Conservation (phyloP, 53 echinoderm and acorn worm genomes). For the Apostichopus leukothele region DNA sequence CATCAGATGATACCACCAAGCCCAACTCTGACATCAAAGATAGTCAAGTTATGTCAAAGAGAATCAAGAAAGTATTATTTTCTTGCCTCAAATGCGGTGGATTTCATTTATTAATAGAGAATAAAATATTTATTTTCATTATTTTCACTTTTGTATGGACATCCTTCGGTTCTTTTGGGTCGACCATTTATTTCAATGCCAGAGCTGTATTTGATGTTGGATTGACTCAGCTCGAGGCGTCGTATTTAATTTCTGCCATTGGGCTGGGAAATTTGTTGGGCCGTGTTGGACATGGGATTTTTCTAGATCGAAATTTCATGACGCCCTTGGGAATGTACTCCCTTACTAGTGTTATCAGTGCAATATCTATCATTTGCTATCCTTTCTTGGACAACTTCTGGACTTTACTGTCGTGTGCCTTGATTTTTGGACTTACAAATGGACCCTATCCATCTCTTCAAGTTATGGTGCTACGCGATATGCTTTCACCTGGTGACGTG, state of each 20-base stretch:
- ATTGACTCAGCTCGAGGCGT: conserved; percentile 1
- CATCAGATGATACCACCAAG: neutral
- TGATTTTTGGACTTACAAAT: conserved; percentile 21
- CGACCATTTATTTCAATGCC: conserved; percentile 17
- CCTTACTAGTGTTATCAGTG: neutral
- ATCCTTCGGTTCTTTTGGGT: conserved; percentile 7
- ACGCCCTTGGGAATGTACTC: neutral
- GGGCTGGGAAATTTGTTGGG: conserved; percentile 6
- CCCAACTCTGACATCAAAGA: neutral
- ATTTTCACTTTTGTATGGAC: conserved; percentile 1
- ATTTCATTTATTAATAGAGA: conserved; percentile 9
- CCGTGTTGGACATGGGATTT: neutral
- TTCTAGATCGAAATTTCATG: conserved; percentile 27
- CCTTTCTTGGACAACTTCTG: neutral
- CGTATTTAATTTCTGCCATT: conserved; percentile 17
- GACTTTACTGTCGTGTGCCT: neutral
- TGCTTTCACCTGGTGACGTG: conserved; percentile 7
- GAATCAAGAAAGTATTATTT: neutral
- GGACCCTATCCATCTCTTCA: conserved; percentile 29
- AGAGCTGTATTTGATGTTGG: conserved; percentile 30
- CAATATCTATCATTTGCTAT: neutral
- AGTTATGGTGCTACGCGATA: conserved; percentile 30
- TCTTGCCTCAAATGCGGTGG: conserved; percentile 27
- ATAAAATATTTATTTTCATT: neutral
- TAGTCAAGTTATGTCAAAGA: neutral